Base-by-base conservation (phyloP, 2,888 invertebrate genomes). In the Tipula confusa region DNA sequence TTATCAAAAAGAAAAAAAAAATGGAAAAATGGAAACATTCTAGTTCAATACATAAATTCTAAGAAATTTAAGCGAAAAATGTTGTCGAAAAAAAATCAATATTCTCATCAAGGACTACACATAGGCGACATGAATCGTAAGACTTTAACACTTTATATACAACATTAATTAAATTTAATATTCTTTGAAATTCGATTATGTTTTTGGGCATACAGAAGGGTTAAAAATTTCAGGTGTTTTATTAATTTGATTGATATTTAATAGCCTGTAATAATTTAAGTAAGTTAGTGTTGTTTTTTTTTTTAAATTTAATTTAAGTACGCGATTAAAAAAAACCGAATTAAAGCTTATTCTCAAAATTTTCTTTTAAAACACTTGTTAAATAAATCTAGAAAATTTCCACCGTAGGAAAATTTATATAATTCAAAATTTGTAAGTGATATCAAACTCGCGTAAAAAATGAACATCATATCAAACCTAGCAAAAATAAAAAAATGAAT, bases 81-180 rank as follows among this genome's bases (percentile, higher is more conserved):
- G 18, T 24, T 24, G 43, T 43, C 13, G 24, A 43, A 43, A 48
- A 18, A 64, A 64, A 64, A 64, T 64, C 64, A 64, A 64, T 64
- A 64, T 64, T 24, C 64, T 24, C 24, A 43, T 64, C 64, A 64
- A 64, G 24, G 64, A 64, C 64, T 64, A n/a, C n/a, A n/a, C n/a
- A n/a, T n/a, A 64, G 64, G 64, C 24, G 64, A 64, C 24, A 64
- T 24, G 64, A 64, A 64, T 64, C 24, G 24, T 64, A 24, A 64
- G 7, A 64, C 64, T 43, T 43, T 15, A 43, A 36, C 9, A 43
- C 15, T 43, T 43, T n/a, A n/a, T 43, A 5, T 9, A 24, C 6
- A 64, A 64, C 24, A 64, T 64, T 64, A 64, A 64, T 64, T 64
- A 64, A 64, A 64, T 64, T 64, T 24, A 64, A 64, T 64, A 64